Percentiles rank a stretch among this genome's conserved stretches.
Conservation (phyloP, 2,113 vertebrate genomes). For the Polypterus bichir region DNA sequence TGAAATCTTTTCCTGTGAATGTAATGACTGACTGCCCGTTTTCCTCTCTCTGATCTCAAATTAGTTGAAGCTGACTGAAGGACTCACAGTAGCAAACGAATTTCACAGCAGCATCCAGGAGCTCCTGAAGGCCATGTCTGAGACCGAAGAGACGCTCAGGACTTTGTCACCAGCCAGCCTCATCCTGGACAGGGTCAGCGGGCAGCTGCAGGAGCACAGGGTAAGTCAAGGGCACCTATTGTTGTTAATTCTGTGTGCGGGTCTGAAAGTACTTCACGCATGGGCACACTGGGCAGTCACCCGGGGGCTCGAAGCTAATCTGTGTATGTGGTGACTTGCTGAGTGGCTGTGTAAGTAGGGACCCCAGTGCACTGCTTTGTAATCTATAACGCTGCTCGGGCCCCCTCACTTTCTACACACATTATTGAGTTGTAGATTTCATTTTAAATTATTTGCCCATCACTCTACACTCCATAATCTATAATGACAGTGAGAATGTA, state of each 20-base stretch:
- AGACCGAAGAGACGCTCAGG: slow-evolving; percentile 48
- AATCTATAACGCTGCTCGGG: no score
- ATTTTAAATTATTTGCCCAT: no score
- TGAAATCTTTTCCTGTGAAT: background rate
- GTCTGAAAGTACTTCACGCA: background rate
- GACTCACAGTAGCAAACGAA: slow-evolving; percentile 57
- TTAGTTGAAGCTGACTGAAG: slow-evolving; percentile 63
- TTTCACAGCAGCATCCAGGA: slow-evolving; percentile 67
- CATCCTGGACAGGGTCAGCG: slow-evolving; percentile 51
- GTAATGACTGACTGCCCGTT: no score
- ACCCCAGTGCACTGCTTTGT: no score
- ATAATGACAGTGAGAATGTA: background rate
- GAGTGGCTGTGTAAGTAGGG: no score
- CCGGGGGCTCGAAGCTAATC: no score
- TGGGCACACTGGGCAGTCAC: no score
- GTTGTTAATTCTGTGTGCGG: no score
- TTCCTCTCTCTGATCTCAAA: no score
- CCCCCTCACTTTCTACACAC: background rate
- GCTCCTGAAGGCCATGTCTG: slow-evolving; percentile 58
- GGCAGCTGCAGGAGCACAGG: slow-evolving; percentile 67
- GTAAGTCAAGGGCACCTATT: slow-evolving; percentile 23
- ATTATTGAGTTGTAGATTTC: no score
- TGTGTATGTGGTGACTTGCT: no score
- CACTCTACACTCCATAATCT: background rate
- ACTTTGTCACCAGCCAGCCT: slow-evolving; percentile 54